Evolutionary conservation across 2,797 vertebrate genomes (phyloP).

Genomic region (Lates japonicus): DNA sequence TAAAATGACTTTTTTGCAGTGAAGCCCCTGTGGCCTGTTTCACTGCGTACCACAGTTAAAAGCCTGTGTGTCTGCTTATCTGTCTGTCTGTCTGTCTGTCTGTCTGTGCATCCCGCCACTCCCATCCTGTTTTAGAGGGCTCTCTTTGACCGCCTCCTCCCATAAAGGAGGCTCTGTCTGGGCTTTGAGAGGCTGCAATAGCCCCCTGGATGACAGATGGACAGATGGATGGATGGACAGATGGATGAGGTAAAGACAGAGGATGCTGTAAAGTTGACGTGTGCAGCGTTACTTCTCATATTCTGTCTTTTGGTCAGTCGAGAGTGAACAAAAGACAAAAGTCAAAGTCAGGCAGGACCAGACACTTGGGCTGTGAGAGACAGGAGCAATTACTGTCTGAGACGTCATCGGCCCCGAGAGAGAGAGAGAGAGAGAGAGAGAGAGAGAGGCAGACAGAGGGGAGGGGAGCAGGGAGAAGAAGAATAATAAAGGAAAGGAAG

Average conservation of each 20-base stretch:
- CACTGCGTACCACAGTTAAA: constrained; percentile 27
- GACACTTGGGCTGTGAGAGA: constrained; percentile 28
- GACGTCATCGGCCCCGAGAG: constrained; percentile 25
- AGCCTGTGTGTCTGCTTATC: constrained; percentile 33
- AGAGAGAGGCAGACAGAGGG: neutral
- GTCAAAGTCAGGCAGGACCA: constrained; percentile 25
- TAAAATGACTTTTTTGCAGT: constrained; percentile 27
- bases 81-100: constrained; percentile 3
- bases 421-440: neutral
- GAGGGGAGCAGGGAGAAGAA: neutral
- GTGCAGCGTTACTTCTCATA: neutral
- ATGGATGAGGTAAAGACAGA: constrained; percentile 19
- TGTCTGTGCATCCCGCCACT: constrained; percentile 31
- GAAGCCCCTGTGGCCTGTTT: constrained; percentile 20
- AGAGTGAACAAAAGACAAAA: constrained; percentile 33
- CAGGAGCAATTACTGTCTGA: constrained; percentile 33
- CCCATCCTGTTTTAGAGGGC: constrained; percentile 51
- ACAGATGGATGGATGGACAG: constrained; percentile 17
- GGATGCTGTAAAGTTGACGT: constrained; percentile 28
- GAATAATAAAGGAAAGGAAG: constrained; percentile 1
- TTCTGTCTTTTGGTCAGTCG: constrained; percentile 36
- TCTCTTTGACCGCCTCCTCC: constrained; percentile 56
- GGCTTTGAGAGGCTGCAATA: constrained; percentile 32
- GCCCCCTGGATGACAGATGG: constrained; percentile 35
- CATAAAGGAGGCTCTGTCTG: constrained; percentile 67